A percentile compares a stretch with the other conserved stretches of the same genome.
These are phyloP conservation scores for Tylochromis polylepis DNA, from an alignment of 2,113 vertebrate genomes.

Conservation along the genomic window DNA sequence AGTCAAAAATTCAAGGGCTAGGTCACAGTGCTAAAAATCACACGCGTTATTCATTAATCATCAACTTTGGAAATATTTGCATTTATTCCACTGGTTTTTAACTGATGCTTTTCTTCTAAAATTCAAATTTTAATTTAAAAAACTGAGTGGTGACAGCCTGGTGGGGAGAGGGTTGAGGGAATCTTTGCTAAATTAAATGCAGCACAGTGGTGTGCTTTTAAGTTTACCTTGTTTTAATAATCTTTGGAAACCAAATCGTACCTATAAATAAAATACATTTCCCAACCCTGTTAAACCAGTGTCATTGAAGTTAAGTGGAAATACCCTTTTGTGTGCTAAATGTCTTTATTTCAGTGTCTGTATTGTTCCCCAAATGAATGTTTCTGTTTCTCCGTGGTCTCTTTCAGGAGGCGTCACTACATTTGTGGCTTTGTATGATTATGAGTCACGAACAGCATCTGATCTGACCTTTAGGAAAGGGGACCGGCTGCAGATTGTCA, in stretches of 20 bases:
- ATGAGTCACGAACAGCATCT: conserved; percentile 89
- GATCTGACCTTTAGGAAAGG: conserved; percentile 96
- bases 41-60: not conserved
- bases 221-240: not conserved
- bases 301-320: not conserved
- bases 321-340: not conserved
- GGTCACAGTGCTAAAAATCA: not conserved
- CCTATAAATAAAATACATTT: not conserved
- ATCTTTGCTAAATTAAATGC: not conserved
- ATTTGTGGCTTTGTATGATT: conserved; percentile 96
- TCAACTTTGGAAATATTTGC: not conserved
- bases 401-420: conserved; percentile 92
- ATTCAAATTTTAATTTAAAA: not conserved
- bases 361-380: not conserved
- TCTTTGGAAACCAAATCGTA: not conserved
- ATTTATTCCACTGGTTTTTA: not conserved
- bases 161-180: not conserved
- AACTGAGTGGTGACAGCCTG: not conserved
- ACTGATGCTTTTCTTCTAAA: not conserved
- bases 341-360: not conserved
- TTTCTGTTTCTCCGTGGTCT: not conserved
- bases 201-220: not conserved
- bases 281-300: not conserved
- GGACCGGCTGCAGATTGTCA: conserved; percentile 93
- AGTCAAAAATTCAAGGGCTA: not conserved